Evolutionary conservation across 2,888 invertebrate genomes (phyloP).

Genomic region (Lithophane ornitopus): DNA sequence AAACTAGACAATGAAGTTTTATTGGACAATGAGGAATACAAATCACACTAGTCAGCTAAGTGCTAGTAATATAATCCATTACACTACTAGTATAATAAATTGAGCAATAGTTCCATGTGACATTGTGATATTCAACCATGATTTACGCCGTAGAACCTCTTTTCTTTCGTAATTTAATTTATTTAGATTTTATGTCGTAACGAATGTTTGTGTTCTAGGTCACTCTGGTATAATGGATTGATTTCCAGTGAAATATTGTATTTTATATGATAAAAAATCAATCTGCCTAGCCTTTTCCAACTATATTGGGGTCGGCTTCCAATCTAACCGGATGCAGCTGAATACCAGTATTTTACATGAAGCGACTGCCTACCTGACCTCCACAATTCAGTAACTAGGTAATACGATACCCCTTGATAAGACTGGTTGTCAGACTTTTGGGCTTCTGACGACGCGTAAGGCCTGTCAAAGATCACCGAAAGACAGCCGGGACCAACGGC

Average conservation of each 20-base stretch:
- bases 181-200: neutral
- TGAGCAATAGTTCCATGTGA: neutral
- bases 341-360: too few species aligned
- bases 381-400: too few species aligned
- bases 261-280: too few species aligned
- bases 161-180: constrained; percentile 7
- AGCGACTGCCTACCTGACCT: too few species aligned
- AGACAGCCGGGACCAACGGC: too few species aligned
- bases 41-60: neutral
- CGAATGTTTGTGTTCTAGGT: neutral
- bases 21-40: neutral
- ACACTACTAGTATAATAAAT: neutral
- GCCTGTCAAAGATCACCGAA: too few species aligned
- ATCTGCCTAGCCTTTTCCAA: too few species aligned
- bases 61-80: neutral
- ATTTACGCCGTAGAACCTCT: neutral
- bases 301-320: too few species aligned
- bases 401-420: too few species aligned
- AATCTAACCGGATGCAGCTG: too few species aligned
- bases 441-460: too few species aligned
- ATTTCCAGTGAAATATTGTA: neutral
- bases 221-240: constrained; percentile 10
- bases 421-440: too few species aligned
- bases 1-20: neutral
- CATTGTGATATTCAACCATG: constrained; percentile 14